Evolutionary conservation across 2,888 invertebrate genomes (phyloP).

Genomic region (Ditula angustiorana): DNA sequence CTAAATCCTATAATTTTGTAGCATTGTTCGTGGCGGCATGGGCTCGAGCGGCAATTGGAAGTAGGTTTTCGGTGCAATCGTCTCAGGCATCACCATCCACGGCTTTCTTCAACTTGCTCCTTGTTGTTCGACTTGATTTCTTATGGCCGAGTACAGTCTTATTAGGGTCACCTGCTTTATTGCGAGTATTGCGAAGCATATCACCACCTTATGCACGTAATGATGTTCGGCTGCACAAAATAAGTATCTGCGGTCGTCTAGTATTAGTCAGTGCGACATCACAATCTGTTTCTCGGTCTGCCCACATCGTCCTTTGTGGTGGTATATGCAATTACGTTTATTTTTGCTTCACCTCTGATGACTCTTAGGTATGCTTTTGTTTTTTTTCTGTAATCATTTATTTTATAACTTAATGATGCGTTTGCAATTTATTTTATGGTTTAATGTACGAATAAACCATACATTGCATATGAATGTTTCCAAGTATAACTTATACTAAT

Average conservation of each 20-base stretch:
- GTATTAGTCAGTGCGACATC: constrained; percentile 70
- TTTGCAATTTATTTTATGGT: constrained; percentile 47
- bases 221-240: constrained; percentile 31
- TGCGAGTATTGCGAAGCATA: constrained; percentile 23
- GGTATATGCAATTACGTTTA: constrained; percentile 66
- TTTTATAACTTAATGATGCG: constrained; percentile 64
- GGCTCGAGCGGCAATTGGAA: constrained; percentile 66
- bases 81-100: constrained; percentile 57
- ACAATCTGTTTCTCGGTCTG: constrained; percentile 74
- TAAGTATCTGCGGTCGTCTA: constrained; percentile 58
- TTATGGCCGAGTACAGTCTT: constrained; percentile 9
- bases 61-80: constrained; percentile 77
- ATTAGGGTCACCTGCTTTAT: constrained; percentile 15
- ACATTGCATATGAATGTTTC: not conserved
- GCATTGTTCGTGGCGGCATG: constrained; percentile 71
- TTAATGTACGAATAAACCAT: not conserved
- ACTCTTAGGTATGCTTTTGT: constrained; percentile 55
- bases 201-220: constrained; percentile 18
- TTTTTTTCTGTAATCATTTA: constrained; percentile 54
- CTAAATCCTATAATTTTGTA: constrained; percentile 79
- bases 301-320: constrained; percentile 66
- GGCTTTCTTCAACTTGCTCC: constrained; percentile 57
- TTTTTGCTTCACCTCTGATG: constrained; percentile 61
- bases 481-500: constrained; percentile 4
- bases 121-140: constrained; percentile 14